Evolutionary conservation across 2,113 vertebrate species (phyloP), one percentile per base, ranked within the genome.

Genomic region (Esox niger): DNA sequence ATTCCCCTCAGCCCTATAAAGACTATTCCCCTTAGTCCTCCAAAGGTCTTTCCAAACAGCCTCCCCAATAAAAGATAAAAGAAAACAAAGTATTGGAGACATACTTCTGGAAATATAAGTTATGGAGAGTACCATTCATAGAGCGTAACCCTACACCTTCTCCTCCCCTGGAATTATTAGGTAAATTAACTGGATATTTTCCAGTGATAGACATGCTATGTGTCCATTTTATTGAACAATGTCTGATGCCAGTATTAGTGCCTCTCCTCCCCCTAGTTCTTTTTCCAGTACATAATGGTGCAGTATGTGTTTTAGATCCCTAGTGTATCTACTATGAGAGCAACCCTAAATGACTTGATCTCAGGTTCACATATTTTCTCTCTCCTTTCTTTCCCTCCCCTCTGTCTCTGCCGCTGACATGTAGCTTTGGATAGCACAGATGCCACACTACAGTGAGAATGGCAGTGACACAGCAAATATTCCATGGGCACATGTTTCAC

Each of bases 351-450:
- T 46, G 70, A 71, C 72, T 64, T 62, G 58, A 62, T 23, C 60
- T 38, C 21, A 49, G 29, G 46, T 58, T 38, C 46, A 71, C 26
- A 58, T 9, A 25, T 25, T 67, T n/a, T 49, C 25, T 61, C 29
- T 23, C 27, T 17, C 31, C 10, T 33, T 23, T 21, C 27, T 64
- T 27, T 31, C 43, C 23, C 63, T 65, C 63, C 31, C 25, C 60
- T 43, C 23, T 31, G 26, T 46, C 38, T 26, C 32, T 49, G 17
- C 83, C 80, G 82, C 82, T 83, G 84, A 75, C 80, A 31, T 15
- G 49, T 66, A 65, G 26, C 75, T 55, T 75, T 74, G 31, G 63
- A 87, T 86, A 63, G 56, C 74, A 78, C n/a, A 49, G 23, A 83
- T 83, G 71, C 77, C 76, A 30, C 13, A 33, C 71, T 70, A 57